Evolutionary conservation across 2,888 invertebrate species (phyloP), one percentile per base, ranked within the genome.

Genomic region (Sthenelais limicola): DNA sequence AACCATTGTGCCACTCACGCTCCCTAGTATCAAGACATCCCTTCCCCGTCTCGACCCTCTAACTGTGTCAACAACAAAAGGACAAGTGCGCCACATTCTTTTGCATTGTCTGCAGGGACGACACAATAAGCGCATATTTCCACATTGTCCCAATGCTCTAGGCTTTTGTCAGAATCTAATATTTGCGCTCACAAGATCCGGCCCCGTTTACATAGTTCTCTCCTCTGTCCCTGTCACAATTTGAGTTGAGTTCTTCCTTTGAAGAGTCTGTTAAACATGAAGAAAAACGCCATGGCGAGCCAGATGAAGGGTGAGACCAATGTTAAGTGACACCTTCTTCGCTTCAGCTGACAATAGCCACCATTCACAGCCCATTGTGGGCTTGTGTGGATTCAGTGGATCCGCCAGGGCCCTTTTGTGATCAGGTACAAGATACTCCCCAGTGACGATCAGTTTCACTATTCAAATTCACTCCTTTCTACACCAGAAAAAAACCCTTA

Each of bases 31-130:
- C 56, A 56, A 56, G 3, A 24, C 5, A 49, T n/a, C 49, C 32
- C 18, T 56, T 12, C 33, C 32, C n/a, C 7, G 5, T 5, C 56
- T 32, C n/a, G n/a, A 56, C 56, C 30, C 56, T 56, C 56, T 56
- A 56, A 56, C 56, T 56, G 24, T 56, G 56, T 56, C 56, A 56
- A 56, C 15, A 56, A 56, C 56, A 56, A 56, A 33, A 33, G n/a
- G 32, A 56, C 30, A 56, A 32, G 28, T 12, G 15, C 5, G 21
- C 56, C 56, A 56, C 56, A 56, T 56, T 56, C 56, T 33, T 56
- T n/a, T 2, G 56, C 56, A 56, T 56, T 56, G 56, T 56, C 30
- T 4, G 32, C 5, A n/a, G 5, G 3, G 7, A 3, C 1, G 30
- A 4, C 3, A 56, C 32, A 56, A 56, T 56, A 33, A 32, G 9